Evolutionary conservation across 2,888 invertebrate species (phyloP), one percentile per base, ranked within the genome.

Genomic region (Sicus ferrugineus): DNA sequence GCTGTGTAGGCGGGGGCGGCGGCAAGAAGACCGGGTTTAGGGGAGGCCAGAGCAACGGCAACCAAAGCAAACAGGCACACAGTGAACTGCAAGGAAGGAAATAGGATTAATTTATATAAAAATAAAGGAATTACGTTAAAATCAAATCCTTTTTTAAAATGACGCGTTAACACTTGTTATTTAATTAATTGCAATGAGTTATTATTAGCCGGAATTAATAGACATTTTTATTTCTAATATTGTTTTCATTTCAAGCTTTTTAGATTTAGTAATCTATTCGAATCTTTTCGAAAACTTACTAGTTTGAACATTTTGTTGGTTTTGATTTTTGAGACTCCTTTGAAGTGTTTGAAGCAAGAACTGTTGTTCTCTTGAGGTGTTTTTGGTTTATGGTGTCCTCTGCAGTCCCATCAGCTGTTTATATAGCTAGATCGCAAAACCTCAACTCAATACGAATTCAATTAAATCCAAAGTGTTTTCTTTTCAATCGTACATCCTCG

Each of bases 1-100:
- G 67, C 59, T 14, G 67, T 30, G 34, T 48, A 67, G 21, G 67
- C 59, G 2, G 87, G 86, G 30, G 88, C 87, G 28, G 87, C 86
- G 23, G 88, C 87, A 6, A 87, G 81, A 1, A 88, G 72, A 71
- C 73, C 79, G 50, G 76, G 81, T 69, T 75, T 84, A 78, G 79
- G 79, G 68, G 79, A 80, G 56, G 70, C 75, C 58, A 75, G 72
- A 75, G 80, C 82, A 70, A 80, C 80, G 59, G 85, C 83, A 68
- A 85, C 80, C 72, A 85, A 64, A 61, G 80, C 81, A 73, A 79
- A 74, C 34, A 79, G 70, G 68, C 77, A 78, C 52, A 79, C 68
- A 73, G 73, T 73, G 72, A 78, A 76, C 76, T 67, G n/a, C 2
- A 19, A 38, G n/a, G 9, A 54, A 38, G 26, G 5, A 21, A 30